Conservation (phyloP, 2,797 vertebrate species). For the Danio kyathit region DNA sequence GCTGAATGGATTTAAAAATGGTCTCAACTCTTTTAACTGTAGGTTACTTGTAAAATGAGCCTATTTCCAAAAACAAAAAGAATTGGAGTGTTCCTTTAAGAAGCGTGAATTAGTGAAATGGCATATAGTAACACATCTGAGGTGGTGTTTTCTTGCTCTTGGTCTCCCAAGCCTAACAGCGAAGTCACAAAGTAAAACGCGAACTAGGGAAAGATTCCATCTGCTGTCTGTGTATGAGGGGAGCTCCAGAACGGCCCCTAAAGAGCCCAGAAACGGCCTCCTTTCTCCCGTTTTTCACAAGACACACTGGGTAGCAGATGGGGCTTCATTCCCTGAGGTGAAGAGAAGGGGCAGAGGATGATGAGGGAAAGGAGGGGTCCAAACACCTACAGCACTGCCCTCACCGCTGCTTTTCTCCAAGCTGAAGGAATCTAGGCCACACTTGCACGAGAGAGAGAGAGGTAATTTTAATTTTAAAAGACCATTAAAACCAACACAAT, state of each 20-base stretch:
- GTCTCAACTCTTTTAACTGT: no score
- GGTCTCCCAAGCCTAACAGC: conserved; percentile 68
- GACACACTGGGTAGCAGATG: conserved; percentile 85
- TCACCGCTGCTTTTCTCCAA: conserved; percentile 74
- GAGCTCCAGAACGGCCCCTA: conserved; percentile 83
- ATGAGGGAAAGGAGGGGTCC: conserved; percentile 80
- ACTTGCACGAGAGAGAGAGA: conserved; percentile 5
- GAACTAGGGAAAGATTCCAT: conserved; percentile 84
- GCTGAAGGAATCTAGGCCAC: conserved; percentile 51
- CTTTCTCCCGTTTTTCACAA: conserved; percentile 31
- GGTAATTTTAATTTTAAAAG: neutral
- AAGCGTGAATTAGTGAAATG: neutral
- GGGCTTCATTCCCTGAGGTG: conserved; percentile 80
- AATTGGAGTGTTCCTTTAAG: no score
- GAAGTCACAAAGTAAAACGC: conserved; percentile 90
- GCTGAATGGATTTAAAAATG: no score
- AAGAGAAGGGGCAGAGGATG: conserved; percentile 39
- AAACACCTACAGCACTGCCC: conserved; percentile 86
- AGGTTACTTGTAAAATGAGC: no score
- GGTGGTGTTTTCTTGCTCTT: neutral
- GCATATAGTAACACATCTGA: neutral
- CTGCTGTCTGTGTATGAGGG: conserved; percentile 81
- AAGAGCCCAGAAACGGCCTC: conserved; percentile 60
- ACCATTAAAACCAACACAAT: no score
- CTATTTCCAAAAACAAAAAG: no score